Evolutionary conservation across 2,113 vertebrate species (phyloP).

Genomic region (Stegostoma tigrinum): DNA sequence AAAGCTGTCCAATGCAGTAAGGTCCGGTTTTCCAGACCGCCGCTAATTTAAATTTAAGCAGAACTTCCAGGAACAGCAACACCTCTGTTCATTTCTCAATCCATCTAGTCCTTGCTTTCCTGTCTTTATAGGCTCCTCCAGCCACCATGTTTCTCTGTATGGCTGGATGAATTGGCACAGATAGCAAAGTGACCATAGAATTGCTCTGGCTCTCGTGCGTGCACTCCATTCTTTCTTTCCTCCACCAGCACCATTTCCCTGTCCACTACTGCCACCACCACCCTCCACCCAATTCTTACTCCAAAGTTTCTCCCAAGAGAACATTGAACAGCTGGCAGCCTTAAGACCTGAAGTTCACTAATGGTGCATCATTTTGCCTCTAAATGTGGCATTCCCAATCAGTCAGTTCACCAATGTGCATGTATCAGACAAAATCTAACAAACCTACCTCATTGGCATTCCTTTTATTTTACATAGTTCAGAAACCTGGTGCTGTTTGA

Average conservation of each 20-base stretch:
- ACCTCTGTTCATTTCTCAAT: neutral
- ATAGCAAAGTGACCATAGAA: neutral
- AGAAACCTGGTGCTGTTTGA: neutral
- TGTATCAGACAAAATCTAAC: neutral
- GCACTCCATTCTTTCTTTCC: no score
- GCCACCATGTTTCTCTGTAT: neutral
- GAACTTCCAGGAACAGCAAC: neutral
- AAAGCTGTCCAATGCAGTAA: neutral
- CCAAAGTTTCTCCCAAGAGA: neutral
- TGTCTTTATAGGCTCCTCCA: neutral
- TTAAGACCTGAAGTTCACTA: neutral
- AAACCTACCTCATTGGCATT: neutral
- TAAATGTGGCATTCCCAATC: neutral
- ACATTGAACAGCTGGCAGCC: neutral
- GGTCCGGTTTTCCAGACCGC: neutral
- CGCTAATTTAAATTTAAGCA: neutral
- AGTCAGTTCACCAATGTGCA: neutral
- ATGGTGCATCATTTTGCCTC: neutral
- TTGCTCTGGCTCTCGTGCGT: no score
- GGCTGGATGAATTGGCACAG: neutral
- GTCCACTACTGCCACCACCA: no score
- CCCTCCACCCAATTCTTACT: neutral
- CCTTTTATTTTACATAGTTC: neutral
- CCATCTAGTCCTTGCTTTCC: neutral
- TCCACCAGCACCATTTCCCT: no score